A percentile compares a stretch with the other conserved stretches of the same genome.
These are phyloP conservation scores for Meliscaeva auricollis DNA, from an alignment of 2,888 invertebrate genomes.

Conservation along the genomic window DNA sequence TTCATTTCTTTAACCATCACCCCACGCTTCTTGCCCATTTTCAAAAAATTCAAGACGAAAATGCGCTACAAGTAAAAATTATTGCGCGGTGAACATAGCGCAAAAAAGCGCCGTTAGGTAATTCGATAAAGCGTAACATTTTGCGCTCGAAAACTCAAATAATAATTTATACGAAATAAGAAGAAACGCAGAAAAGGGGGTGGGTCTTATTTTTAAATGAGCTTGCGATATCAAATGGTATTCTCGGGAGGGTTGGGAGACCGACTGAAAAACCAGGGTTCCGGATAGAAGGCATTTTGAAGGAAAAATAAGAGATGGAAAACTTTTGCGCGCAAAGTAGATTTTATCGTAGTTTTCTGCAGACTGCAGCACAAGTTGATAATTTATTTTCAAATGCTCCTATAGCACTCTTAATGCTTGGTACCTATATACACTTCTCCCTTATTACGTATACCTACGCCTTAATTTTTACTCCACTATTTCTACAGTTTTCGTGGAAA, in stretches of 20 bases:
- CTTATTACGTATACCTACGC: background rate
- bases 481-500: constrained; percentile 2
- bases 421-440: background rate
- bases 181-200: background rate
- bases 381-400: constrained; percentile 63
- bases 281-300: background rate
- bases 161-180: constrained; percentile 71
- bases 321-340: constrained; percentile 71
- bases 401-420: constrained; percentile 17
- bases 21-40: background rate
- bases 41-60: constrained; percentile 19
- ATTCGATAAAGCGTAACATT: constrained; percentile 83
- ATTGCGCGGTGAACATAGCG: constrained; percentile 69
- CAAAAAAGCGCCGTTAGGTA: constrained; percentile 80
- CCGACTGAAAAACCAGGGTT: too few species aligned
- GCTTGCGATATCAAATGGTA: background rate
- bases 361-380: constrained; percentile 73
- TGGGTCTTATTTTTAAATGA: constrained; percentile 8
- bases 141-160: constrained; percentile 79
- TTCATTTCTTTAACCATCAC: constrained; percentile 6
- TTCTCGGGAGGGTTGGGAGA: background rate
- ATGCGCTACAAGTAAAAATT: constrained; percentile 71
- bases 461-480: constrained; percentile 10
- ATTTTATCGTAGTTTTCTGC: constrained; percentile 70
- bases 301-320: constrained; percentile 63